Evolutionary conservation across 2,888 invertebrate species (phyloP).

Genomic region (Cephus runcator): DNA sequence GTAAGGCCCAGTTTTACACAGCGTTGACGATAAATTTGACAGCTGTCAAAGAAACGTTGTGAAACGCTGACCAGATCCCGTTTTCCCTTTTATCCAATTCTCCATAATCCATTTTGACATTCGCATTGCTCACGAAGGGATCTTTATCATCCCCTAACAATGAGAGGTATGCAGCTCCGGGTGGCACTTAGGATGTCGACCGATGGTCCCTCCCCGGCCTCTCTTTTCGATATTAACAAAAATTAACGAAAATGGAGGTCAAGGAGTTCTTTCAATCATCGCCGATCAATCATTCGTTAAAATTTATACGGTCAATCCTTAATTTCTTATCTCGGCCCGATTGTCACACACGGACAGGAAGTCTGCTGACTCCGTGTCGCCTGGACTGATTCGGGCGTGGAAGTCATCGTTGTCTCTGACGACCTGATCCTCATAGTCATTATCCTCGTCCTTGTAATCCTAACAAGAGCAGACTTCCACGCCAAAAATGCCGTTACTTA

Average conservation of each 20-base stretch:
- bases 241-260: neutral
- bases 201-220: neutral
- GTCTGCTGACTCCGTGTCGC: slow-evolving; percentile 64
- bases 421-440: neutral
- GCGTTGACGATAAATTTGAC: slow-evolving; percentile 32
- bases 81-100: slow-evolving; percentile 16
- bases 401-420: slow-evolving; percentile 38
- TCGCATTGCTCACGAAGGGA: slow-evolving; percentile 53
- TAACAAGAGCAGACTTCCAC: slow-evolving; percentile 10
- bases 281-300: neutral
- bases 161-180: slow-evolving; percentile 64
- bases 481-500: slow-evolving; percentile 43
- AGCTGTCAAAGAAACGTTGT: slow-evolving; percentile 38
- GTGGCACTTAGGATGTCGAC: slow-evolving; percentile 63
- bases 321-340: neutral
- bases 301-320: neutral
- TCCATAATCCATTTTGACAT: slow-evolving; percentile 18
- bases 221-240: neutral
- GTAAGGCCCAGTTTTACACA: slow-evolving; percentile 41
- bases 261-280: neutral
- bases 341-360: slow-evolving; percentile 32
- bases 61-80: slow-evolving; percentile 43
- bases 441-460: neutral
- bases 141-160: slow-evolving; percentile 46
- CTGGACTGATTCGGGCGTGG: slow-evolving; percentile 61